phyloP scores from a whole-genome alignment of 1,140 invertebrate species.

The Reticulitermes speratus region DNA sequence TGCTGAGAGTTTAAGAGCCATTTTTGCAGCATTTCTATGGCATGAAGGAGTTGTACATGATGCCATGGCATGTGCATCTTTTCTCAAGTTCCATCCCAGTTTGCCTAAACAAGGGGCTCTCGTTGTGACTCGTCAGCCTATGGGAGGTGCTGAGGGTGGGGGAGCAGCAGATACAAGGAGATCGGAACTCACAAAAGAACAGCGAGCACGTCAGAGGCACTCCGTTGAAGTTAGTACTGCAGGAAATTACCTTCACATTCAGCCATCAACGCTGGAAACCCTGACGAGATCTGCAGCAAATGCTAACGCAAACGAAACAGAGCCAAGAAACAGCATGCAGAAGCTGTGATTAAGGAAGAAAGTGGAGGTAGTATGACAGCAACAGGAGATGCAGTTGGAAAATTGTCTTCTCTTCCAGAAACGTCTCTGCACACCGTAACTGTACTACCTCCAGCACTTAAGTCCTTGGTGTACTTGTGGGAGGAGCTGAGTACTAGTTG shows the following conservation, averaged over 20 bases:
- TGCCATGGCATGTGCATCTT: slow-evolving; percentile 95
- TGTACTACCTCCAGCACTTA: slow-evolving; percentile 81
- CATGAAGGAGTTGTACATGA: slow-evolving; percentile 97
- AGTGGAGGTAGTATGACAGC: slow-evolving; percentile 35
- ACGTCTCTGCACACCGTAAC: slow-evolving; percentile 59
- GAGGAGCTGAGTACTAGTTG: slow-evolving; percentile 76
- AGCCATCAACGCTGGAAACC: slow-evolving; percentile 72
- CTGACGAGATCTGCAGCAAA: slow-evolving; percentile 72
- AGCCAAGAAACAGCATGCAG: slow-evolving; percentile 46
- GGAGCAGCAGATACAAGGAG: slow-evolving; percentile 47
- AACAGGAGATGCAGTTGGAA: slow-evolving; percentile 20
- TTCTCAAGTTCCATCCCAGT: slow-evolving; percentile 91
- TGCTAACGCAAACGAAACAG: slow-evolving; percentile 66
- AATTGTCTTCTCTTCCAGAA: slow-evolving; percentile 32
- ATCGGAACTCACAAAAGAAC: slow-evolving; percentile 55
- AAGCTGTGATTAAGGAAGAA: slow-evolving; percentile 60
- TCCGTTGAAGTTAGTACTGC: slow-evolving; percentile 83
- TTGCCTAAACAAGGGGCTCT: slow-evolving; percentile 77
- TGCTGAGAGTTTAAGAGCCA: slow-evolving; percentile 86
- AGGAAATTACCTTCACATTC: slow-evolving; percentile 74
- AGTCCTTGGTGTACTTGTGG: slow-evolving; percentile 82
- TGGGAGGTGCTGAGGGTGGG: neutral
- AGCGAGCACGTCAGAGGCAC: slow-evolving; percentile 71
- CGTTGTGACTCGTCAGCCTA: slow-evolving; percentile 60
- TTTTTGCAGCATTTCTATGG: slow-evolving; percentile 96